Base-by-base conservation (phyloP, 2,113 vertebrate species). In the Malurus alboscapulatus region DNA sequence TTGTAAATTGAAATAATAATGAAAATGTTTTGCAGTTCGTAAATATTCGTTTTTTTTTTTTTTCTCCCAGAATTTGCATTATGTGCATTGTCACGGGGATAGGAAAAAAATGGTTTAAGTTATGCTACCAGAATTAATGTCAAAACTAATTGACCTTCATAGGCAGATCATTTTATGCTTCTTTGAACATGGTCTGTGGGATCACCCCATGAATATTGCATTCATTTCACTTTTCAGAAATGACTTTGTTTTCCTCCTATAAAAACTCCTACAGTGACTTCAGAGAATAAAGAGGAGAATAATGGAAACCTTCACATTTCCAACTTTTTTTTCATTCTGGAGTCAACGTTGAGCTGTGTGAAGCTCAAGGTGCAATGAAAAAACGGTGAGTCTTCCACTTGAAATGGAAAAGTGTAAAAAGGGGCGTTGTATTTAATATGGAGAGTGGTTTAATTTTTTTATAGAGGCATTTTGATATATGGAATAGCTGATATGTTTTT, bases 161-260 rank as follows among this genome's bases (percentile, higher is more conserved):
- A 88, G 58, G 76, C 65, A 93, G 84, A 92, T 93, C 63, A 94
- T 91, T 92, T 93, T 89, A 61, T 91, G 79, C 87, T 86, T 13
- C 77, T 92, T 92, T 85, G 26, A 96, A 93, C 32, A 15, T 62
- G 45, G 44, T 69, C 87, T 75, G 71, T 55, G 6, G 10, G 73
- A 83, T 96, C 84, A 87, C 51, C 59, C 44, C n/a, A 9, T 73
- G 71, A 73, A 87, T 94, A 87, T 69, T 78, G 11, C 34, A 57
- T 68, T 88, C 45, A 78, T 74, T 90, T 83, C 40, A 55, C 54
- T 88, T 73, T 58, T 20, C 84, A 72, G 65, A 87, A 84, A 88
- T 90, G 78, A 61, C 27, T 67, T 79, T 88, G 78, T 27, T 21
- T 3, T 55, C 24, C 14, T 24, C 25, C 32, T 22, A 2, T 27